A percentile compares a stretch with the other conserved stretches of the same genome.
Conservation (phyloP, 2,797 vertebrate species). For the Rallus crepitans region DNA sequence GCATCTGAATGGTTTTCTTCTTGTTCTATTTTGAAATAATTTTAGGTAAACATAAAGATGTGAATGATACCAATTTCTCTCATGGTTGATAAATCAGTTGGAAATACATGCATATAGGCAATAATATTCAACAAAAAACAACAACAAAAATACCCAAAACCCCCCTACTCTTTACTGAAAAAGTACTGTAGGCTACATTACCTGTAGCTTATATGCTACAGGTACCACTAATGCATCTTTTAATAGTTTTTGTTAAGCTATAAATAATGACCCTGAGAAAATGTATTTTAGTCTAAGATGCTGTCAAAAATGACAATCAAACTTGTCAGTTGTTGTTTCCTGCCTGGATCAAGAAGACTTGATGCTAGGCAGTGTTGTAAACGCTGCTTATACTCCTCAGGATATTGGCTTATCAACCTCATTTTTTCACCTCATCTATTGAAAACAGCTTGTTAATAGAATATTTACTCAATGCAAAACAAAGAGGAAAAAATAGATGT, state of each 20-base stretch:
- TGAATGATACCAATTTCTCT: neutral
- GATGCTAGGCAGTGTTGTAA: neutral
- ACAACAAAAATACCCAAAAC: neutral
- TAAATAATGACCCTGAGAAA: neutral
- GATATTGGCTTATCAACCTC: neutral
- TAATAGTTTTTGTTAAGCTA: neutral
- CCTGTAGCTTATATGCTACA: neutral
- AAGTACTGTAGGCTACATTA: neutral
- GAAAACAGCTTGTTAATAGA: neutral
- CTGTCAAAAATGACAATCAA: neutral
- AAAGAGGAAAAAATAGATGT: neutral
- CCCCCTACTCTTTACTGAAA: neutral
- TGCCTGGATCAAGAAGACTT: neutral
- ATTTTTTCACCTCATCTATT: neutral
- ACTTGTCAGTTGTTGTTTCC: neutral
- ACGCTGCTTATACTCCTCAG: neutral
- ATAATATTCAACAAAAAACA: neutral
- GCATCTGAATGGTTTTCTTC: neutral
- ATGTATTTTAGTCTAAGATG: neutral
- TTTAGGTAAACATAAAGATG: neutral
- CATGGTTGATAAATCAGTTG: neutral
- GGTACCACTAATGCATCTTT: neutral
- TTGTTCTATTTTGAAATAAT: neutral
- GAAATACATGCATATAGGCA: neutral
- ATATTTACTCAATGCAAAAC: neutral